Percentiles rank a stretch among this genome's conserved stretches.
Conservation (phyloP, 2,113 vertebrate species). For the Notothenia coriiceps region DNA sequence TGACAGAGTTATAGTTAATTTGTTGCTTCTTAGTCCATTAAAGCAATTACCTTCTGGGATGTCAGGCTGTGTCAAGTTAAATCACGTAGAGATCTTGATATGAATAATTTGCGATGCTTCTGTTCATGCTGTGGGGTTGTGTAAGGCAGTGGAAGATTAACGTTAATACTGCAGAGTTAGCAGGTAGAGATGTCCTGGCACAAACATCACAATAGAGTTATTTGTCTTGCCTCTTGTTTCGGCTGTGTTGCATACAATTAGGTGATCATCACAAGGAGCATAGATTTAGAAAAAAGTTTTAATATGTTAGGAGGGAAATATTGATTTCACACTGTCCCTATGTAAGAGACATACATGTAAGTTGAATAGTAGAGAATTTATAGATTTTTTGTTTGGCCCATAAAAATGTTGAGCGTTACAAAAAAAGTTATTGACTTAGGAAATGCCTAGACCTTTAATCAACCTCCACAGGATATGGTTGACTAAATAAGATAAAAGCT, state of each 20-base stretch:
- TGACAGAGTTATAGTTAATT: neutral
- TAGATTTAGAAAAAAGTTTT: neutral
- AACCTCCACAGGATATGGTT: too few species aligned
- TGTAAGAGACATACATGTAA: too few species aligned
- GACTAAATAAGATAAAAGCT: too few species aligned
- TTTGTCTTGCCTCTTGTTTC: neutral
- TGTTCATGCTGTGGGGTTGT: neutral
- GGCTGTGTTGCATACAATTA: neutral
- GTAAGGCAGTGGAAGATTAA: neutral
- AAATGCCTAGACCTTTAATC: too few species aligned
- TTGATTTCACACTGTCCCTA: neutral
- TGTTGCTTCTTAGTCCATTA: conserved; percentile 14
- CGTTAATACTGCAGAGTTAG: neutral
- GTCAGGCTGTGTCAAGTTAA: conserved; percentile 13
- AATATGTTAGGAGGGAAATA: neutral
- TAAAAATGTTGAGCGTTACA: too few species aligned
- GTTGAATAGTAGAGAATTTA: too few species aligned
- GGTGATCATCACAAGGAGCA: neutral
- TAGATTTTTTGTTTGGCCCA: too few species aligned
- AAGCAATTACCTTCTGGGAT: conserved; percentile 25
- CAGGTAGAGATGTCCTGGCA: neutral
- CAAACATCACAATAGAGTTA: neutral
- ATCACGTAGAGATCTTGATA: neutral
- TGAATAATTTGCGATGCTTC: neutral
- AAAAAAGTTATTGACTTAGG: too few species aligned